Percentiles rank a stretch among this genome's conserved stretches.
phyloP scores from a whole-genome alignment of 2,888 invertebrate species.

The Monochamus alternatus region DNA sequence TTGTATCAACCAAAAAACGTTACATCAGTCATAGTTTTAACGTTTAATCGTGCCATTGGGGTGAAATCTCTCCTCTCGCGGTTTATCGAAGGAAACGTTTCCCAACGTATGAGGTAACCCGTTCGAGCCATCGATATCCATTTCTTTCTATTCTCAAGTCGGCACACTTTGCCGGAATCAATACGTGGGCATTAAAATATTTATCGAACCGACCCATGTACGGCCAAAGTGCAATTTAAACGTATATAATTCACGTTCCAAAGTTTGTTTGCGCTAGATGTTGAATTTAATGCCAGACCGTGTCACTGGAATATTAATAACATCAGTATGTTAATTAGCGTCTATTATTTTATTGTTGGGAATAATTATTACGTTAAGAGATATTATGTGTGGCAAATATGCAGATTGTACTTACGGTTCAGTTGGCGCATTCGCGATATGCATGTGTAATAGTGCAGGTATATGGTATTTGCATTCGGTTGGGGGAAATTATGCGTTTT shows the following conservation, averaged over 20 bases:
- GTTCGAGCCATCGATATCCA: background rate
- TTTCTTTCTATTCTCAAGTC: background rate
- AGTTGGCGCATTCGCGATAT: constrained; percentile 2
- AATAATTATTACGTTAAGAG: constrained; percentile 8
- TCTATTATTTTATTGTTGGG: constrained; percentile 21
- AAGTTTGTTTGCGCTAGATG: constrained; percentile 12
- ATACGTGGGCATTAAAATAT: constrained; percentile 10
- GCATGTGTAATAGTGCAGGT: background rate
- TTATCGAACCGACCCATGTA: constrained; percentile 6
- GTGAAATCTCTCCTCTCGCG: background rate
- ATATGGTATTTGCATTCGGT: constrained; percentile 7
- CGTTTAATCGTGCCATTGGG: no score
- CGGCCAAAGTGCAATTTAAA: constrained; percentile 22
- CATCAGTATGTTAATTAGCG: constrained; percentile 12
- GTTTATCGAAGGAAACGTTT: background rate
- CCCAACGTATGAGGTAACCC: background rate
- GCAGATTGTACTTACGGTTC: constrained; percentile 3
- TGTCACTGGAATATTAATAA: constrained; percentile 22
- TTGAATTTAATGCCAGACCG: constrained; percentile 5
- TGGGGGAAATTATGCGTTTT: background rate
- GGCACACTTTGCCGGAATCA: background rate
- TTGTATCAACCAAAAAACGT: no score
- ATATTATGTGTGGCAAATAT: constrained; percentile 1
- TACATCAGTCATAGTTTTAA: no score
- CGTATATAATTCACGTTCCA: constrained; percentile 3